Evolutionary conservation across 2,113 vertebrate species (phyloP), one percentile per base, ranked within the genome.

Genomic region (Phainopepla nitens): DNA sequence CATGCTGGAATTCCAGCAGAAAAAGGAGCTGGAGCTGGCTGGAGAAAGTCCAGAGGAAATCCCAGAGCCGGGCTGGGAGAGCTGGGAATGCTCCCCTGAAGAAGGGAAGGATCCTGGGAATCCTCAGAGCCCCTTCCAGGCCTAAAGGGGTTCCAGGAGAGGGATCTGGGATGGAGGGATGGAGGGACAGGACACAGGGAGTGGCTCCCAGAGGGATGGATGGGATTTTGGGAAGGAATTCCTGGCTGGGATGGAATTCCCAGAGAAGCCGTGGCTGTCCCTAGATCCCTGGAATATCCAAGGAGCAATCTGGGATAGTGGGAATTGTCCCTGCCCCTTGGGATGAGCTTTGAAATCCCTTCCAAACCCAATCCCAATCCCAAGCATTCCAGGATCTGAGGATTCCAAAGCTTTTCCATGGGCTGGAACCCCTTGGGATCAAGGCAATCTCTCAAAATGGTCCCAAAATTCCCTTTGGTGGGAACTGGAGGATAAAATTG

Each of bases 391-490:
- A 4, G 28, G 28, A 54, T 18, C 3, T 1, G 4, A 10, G 5
- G 13, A 80, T 35, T 10, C 57, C 58, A 19, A 36, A 62, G 33
- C 11, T 71, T 65, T 70, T 44, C 35, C 15, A 15, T 8, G 16
- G 3, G 14, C 19, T 21, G n/a, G 35, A 56, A 3, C 1, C 8
- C 5, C 10, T 41, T 41, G 20, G 18, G 44, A 41, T 44, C 0
- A 0, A 33, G 16, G 6, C 36, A 39, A 18, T 15, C 41, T 14
- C 56, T 33, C 27, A 11, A 27, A 39, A 20, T 0, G 1, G 1
- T 10, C 50, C 31, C 18, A 6, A 54, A 39, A 39, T 39, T 39
- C 39, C 39, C 39, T 39, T 12, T 10, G 39, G 39, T 39, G 39
- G 39, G 39, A 39, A 39, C 39, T 39, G 39, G 39, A 42, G 42